Percentiles rank a stretch among this genome's conserved stretches.
Conservation (phyloP, 2,888 invertebrate genomes). For the Hirtodrosophila trivittata region DNA sequence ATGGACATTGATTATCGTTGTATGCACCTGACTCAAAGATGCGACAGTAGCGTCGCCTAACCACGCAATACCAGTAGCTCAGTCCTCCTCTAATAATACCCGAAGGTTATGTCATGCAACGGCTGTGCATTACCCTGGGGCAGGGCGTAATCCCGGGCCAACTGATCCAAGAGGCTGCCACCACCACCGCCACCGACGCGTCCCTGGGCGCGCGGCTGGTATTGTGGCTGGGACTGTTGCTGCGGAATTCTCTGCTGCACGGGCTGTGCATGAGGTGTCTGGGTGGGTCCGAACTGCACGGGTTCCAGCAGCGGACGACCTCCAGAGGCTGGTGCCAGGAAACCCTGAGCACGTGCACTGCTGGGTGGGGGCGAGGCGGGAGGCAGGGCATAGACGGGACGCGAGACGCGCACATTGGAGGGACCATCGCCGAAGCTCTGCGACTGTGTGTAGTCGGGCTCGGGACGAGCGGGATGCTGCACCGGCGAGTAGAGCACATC, state of each 20-base stretch:
- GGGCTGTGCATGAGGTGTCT: conserved; percentile 68
- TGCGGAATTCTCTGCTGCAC: conserved; percentile 64
- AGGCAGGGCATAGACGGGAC: conserved; percentile 81
- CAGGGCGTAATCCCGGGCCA: conserved; percentile 91
- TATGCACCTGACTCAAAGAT: conserved; percentile 58
- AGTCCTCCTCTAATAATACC: conserved; percentile 87
- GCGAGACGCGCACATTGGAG: conserved; percentile 81
- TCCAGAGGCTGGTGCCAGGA: conserved; percentile 79
- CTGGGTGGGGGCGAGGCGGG: conserved; percentile 76
- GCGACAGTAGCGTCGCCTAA: conserved; percentile 28
- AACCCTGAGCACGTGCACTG: conserved; percentile 80
- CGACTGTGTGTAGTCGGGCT: conserved; percentile 81
- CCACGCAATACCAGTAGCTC: conserved; percentile 42
- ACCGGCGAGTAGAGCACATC: conserved; percentile 83
- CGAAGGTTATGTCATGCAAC: conserved; percentile 92
- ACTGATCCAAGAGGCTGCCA: conserved; percentile 89
- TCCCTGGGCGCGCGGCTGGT: conserved; percentile 70
- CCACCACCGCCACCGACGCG: conserved; percentile 83
- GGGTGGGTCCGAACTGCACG: conserved; percentile 69
- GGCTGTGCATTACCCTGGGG: conserved; percentile 89
- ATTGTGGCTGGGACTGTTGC: conserved; percentile 54
- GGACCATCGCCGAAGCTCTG: conserved; percentile 81
- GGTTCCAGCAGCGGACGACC: conserved; percentile 80
- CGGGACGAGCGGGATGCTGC: conserved; percentile 82
- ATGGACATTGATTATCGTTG: conserved; percentile 32